A percentile compares a stretch with the other conserved stretches of the same genome.
phyloP scores from a whole-genome alignment of 2,888 invertebrate species.

The Coenonympha glycerion region DNA sequence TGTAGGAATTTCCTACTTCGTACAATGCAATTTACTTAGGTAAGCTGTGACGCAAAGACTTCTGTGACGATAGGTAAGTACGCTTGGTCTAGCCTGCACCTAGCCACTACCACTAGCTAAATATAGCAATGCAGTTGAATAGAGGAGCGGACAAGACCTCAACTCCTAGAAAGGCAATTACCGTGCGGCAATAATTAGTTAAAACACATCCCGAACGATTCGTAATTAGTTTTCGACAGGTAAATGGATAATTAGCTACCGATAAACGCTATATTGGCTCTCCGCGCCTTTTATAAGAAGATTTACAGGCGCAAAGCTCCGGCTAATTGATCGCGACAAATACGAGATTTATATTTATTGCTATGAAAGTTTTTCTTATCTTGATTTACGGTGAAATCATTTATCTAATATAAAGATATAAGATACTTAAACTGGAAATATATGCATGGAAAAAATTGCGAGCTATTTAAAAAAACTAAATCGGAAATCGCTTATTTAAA shows the following conservation, averaged over 20 bases:
- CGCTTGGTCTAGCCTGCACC: too few species aligned
- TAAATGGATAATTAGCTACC: slow-evolving; percentile 6
- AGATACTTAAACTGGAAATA: too few species aligned
- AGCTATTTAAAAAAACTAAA: too few species aligned
- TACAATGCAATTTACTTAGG: too few species aligned
- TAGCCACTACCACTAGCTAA: not conserved
- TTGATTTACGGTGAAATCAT: not conserved
- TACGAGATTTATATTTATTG: not conserved
- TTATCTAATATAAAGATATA: too few species aligned
- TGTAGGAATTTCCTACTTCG: too few species aligned
- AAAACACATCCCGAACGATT: slow-evolving; percentile 1
- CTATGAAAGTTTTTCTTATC: not conserved
- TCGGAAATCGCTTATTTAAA: too few species aligned
- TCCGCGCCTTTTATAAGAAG: slow-evolving; percentile 1
- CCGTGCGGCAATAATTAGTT: not conserved
- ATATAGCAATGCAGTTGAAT: slow-evolving; percentile 1
- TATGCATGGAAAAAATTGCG: too few species aligned
- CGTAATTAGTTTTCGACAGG: slow-evolving; percentile 4
- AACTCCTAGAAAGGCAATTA: not conserved
- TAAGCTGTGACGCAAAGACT: too few species aligned
- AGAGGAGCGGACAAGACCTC: not conserved
- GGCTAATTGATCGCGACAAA: not conserved
- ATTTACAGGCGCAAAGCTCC: not conserved
- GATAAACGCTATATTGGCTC: slow-evolving; percentile 1
- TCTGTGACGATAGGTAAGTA: too few species aligned